A percentile compares a stretch with the other conserved stretches of the same genome.
phyloP scores from a whole-genome alignment of 2,113 vertebrate genomes.

The Chauna torquata region DNA sequence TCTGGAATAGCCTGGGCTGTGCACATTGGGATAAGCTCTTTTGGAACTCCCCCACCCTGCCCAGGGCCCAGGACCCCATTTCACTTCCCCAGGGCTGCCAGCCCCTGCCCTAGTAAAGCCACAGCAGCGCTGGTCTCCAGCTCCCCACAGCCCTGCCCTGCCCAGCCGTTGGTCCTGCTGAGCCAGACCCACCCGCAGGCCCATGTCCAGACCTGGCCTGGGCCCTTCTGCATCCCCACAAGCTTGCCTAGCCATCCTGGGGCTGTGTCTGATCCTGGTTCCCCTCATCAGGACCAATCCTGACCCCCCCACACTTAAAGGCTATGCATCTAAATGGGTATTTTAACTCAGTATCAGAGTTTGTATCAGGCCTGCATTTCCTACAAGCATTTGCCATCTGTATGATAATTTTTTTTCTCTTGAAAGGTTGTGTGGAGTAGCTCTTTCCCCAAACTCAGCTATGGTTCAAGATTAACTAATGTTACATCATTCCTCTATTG shows the following conservation, averaged over 20 bases:
- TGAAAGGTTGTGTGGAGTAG: neutral
- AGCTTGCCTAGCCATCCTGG: neutral
- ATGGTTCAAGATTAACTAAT: no score
- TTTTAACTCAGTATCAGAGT: neutral
- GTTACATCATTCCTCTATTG: no score
- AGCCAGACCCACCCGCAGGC: accelerated
- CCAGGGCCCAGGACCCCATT: neutral
- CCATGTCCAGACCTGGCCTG: accelerated
- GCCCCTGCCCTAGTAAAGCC: neutral
- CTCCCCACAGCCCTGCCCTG: neutral
- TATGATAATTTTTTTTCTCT: neutral
- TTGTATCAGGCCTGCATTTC: neutral
- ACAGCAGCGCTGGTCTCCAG: no score
- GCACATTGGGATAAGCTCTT: neutral
- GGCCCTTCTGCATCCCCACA: accelerated
- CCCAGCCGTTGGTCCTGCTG: accelerated
- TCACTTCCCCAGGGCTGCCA: no score
- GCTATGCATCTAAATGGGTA: neutral
- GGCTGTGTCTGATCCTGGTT: neutral
- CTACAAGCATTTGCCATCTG: neutral
- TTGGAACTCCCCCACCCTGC: neutral
- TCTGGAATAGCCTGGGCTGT: neutral
- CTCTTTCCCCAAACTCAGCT: no score
- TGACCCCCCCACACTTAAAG: neutral
- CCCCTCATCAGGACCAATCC: neutral